Evolutionary conservation across 2,113 vertebrate species (phyloP).

Genomic region (Chamaea fasciata): DNA sequence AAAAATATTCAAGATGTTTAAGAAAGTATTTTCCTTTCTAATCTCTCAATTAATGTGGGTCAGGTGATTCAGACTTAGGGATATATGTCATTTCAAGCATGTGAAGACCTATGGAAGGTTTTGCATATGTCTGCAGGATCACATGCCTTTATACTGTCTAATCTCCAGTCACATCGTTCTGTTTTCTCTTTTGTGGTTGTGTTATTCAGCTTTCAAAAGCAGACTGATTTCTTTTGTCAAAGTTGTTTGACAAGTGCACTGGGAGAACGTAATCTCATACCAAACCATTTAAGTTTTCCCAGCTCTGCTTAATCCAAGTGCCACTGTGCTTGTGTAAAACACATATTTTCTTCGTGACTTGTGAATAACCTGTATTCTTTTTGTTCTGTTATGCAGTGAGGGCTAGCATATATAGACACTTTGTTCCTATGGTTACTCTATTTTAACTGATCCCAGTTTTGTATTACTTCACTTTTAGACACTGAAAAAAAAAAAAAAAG

Average conservation of each 20-base stretch:
- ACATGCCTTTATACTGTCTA: not conserved
- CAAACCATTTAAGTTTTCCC: not conserved
- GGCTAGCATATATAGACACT: not conserved
- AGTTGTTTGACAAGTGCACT: not conserved
- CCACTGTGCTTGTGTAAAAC: not conserved
- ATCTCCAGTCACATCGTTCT: not conserved
- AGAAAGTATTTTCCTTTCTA: not conserved
- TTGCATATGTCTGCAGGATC: constrained; percentile 17
- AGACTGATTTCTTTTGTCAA: not conserved
- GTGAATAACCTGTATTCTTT: not conserved
- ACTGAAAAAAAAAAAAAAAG: not conserved
- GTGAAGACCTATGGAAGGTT: not conserved
- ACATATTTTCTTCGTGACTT: not conserved
- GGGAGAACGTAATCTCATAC: not conserved
- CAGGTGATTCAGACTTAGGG: not conserved
- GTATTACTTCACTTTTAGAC: not conserved
- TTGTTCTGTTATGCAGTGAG: not conserved
- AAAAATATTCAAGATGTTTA: not conserved
- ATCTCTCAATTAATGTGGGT: not conserved
- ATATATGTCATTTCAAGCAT: not conserved
- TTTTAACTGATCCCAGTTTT: not conserved
- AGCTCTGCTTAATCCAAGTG: not conserved
- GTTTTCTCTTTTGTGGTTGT: not conserved
- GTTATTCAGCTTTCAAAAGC: not conserved
- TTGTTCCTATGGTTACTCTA: not conserved